Evolutionary conservation across 2,797 vertebrate genomes (phyloP).

Genomic region (Gephyroberyx darwinii): DNA sequence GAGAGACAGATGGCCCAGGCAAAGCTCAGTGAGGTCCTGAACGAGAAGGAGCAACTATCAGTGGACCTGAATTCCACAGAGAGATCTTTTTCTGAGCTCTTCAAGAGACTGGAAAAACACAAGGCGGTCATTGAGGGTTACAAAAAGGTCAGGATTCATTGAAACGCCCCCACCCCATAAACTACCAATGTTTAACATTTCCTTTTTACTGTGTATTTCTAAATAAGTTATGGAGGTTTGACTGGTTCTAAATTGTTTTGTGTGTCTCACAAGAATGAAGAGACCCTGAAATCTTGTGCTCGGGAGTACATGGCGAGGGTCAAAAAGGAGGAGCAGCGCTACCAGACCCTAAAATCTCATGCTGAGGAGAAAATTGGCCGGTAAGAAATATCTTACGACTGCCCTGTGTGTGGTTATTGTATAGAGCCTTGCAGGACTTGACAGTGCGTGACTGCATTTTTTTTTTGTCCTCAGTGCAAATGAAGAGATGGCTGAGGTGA

Average conservation of each 20-base stretch:
- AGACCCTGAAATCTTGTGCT: slow-evolving; percentile 88
- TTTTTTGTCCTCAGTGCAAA: slow-evolving; percentile 83
- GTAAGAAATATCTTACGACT: slow-evolving; percentile 75
- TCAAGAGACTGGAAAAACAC: slow-evolving; percentile 92
- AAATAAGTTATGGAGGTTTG: not conserved
- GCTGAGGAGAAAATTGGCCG: slow-evolving; percentile 90
- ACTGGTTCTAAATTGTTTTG: not conserved
- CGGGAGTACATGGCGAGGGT: slow-evolving; percentile 86
- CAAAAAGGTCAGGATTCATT: slow-evolving; percentile 79
- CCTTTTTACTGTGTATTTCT: not conserved
- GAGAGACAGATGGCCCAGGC: slow-evolving; percentile 79
- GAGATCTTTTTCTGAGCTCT: slow-evolving; percentile 89
- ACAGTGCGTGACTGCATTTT: not conserved
- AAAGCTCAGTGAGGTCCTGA: slow-evolving; percentile 78
- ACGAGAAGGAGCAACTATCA: slow-evolving; percentile 87
- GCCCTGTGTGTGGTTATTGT: not conserved
- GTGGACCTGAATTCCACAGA: slow-evolving; percentile 87
- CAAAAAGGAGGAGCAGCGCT: slow-evolving; percentile 90
- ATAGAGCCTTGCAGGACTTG: not conserved
- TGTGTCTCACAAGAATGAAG: slow-evolving; percentile 86
- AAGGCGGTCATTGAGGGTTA: slow-evolving; percentile 90
- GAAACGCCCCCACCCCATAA: not conserved
- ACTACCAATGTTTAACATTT: not conserved
- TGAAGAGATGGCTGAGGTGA: slow-evolving; percentile 87
- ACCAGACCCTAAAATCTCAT: slow-evolving; percentile 91